Percentiles rank a stretch among this genome's conserved stretches.
phyloP scores from a whole-genome alignment of 2,113 vertebrate genomes.

The Haliaeetus leucogaster region DNA sequence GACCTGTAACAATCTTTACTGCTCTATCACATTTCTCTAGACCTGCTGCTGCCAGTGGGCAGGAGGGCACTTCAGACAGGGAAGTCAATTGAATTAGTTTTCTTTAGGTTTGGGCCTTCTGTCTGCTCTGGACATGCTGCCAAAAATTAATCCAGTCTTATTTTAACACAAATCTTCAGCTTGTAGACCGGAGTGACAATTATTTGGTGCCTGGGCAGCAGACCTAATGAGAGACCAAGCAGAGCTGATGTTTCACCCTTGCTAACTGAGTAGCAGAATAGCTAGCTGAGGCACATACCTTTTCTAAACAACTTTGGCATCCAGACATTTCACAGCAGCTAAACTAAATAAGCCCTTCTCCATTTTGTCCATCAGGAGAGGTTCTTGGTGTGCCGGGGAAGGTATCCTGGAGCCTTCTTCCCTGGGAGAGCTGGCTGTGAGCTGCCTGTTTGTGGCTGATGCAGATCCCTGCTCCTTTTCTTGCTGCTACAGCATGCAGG shows the following conservation, averaged over 20 bases:
- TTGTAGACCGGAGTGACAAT: conserved; percentile 20
- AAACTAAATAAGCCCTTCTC: neutral
- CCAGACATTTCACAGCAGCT: conserved; percentile 8
- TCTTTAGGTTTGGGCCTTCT: neutral
- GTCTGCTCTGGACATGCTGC: neutral
- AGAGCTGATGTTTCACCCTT: conserved; percentile 20
- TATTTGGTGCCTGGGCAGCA: conserved; percentile 11
- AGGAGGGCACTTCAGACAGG: neutral
- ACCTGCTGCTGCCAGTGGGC: neutral
- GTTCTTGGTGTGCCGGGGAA: neutral
- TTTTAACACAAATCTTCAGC: neutral
- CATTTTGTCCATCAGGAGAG: neutral
- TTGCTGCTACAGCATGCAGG: neutral
- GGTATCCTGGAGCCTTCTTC: neutral
- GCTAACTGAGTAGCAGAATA: neutral
- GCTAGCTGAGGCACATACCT: neutral
- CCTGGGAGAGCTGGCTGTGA: neutral
- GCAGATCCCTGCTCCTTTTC: neutral
- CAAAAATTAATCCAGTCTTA: neutral
- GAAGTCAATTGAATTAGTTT: neutral
- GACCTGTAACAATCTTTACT: rapidly evolving
- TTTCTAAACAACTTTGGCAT: neutral
- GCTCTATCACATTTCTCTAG: neutral
- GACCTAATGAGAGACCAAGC: neutral
- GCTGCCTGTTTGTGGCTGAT: neutral